Evolutionary conservation across 2,113 vertebrate genomes (phyloP).

Genomic region (Caranx ignobilis): DNA sequence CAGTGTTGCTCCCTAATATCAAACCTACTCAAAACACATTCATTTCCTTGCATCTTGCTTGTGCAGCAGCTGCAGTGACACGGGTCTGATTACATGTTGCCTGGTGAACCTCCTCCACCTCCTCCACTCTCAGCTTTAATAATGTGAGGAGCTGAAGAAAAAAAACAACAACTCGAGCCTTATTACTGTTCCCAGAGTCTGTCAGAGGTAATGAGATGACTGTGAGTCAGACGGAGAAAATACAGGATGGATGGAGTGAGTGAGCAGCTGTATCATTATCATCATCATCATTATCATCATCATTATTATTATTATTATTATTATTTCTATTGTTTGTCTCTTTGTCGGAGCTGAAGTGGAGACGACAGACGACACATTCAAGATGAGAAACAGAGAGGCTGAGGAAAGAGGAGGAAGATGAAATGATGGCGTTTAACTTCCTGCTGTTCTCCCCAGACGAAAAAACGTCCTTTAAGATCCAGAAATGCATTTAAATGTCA

Average conservation of each 20-base stretch:
- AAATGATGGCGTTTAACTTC: no score
- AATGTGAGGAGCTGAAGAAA: neutral
- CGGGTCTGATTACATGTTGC: neutral
- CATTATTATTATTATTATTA: no score
- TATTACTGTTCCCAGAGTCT: constrained; percentile 8
- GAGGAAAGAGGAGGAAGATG: no score
- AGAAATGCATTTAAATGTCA: neutral
- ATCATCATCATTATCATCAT: no score
- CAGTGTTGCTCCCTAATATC: no score
- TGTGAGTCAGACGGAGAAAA: neutral
- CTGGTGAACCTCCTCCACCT: no score
- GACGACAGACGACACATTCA: neutral
- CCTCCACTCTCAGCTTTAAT: neutral
- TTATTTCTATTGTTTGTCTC: neutral
- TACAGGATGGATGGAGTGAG: constrained; percentile 2
- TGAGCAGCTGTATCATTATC: no score
- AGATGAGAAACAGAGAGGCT: neutral
- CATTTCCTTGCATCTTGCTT: no score
- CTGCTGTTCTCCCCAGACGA: no score
- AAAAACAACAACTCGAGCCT: neutral
- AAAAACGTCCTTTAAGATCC: no score
- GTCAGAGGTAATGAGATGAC: neutral
- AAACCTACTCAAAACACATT: no score
- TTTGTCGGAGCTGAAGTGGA: neutral
- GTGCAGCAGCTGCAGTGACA: neutral